A percentile compares a stretch with the other conserved stretches of the same genome.
Conservation (phyloP, 2,888 invertebrate genomes). For the Phorcus lineatus region DNA sequence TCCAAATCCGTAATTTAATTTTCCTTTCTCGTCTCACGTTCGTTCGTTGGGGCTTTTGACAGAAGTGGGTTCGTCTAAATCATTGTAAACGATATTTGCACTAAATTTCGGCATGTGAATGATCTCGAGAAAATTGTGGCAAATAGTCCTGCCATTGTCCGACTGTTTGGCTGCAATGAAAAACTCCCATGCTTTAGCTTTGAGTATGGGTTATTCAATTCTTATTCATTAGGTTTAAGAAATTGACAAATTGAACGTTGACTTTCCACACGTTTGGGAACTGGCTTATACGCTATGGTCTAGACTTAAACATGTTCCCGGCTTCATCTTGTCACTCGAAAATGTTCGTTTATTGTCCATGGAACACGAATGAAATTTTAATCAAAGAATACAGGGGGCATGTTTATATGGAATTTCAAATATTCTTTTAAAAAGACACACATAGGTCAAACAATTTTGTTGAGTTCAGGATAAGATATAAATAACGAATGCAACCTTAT, state of each 20-base stretch:
- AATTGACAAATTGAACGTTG: constrained; percentile 8
- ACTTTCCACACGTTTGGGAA: neutral
- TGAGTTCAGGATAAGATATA: no score
- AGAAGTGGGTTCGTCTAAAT: constrained; percentile 11
- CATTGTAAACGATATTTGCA: constrained; percentile 28
- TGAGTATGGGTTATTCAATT: constrained; percentile 21
- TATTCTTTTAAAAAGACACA: no score
- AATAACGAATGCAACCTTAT: no score
- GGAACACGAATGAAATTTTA: neutral
- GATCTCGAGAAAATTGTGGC: constrained; percentile 12
- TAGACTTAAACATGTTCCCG: neutral
- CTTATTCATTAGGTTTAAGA: constrained; percentile 15
- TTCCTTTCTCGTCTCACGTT: constrained; percentile 10
- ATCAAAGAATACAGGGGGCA: neutral
- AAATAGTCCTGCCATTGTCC: constrained; percentile 1
- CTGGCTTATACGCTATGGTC: neutral
- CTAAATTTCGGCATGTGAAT: constrained; percentile 15
- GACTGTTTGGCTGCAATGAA: constrained; percentile 2
- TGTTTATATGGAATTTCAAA: neutral
- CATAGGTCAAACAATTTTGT: no score
- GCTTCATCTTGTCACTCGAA: neutral
- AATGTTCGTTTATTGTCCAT: neutral
- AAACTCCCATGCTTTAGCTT: neutral
- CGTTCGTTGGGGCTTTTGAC: neutral
- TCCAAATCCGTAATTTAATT: constrained; percentile 23